phyloP scores from a whole-genome alignment of 1,140 invertebrate genomes.

The Drosophila orosa region DNA sequence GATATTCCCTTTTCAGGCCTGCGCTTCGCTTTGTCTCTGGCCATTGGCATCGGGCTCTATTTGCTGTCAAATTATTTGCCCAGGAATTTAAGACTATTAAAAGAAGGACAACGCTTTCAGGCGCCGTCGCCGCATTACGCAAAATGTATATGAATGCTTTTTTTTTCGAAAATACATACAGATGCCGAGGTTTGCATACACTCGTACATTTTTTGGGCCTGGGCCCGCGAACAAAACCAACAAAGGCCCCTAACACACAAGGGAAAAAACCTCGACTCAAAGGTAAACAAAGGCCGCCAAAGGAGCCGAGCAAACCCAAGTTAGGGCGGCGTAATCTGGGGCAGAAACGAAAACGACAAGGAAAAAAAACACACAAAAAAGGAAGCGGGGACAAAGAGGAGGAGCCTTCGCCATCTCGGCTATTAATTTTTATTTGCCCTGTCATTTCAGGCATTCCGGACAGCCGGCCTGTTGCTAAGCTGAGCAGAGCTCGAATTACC shows the following conservation, averaged over 20 bases:
- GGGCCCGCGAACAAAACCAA: slow-evolving; percentile 74
- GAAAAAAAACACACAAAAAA: neutral
- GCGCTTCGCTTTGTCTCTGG: slow-evolving; percentile 25
- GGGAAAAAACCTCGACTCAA: slow-evolving; percentile 56
- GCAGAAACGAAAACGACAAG: neutral
- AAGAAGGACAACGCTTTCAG: slow-evolving; percentile 56
- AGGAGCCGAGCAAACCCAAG: slow-evolving; percentile 49
- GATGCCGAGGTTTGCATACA: slow-evolving; percentile 31
- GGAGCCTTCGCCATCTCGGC: slow-evolving; percentile 41
- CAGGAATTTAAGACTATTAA: slow-evolving; percentile 75
- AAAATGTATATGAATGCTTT: slow-evolving; percentile 44
- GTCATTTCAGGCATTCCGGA: slow-evolving; percentile 71
- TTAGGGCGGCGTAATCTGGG: slow-evolving; percentile 42
- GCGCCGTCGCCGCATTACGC: slow-evolving; percentile 66
- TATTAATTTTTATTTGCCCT: slow-evolving; percentile 78
- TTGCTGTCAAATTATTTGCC: slow-evolving; percentile 75
- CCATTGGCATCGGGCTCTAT: slow-evolving; percentile 53
- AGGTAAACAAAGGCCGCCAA: slow-evolving; percentile 76
- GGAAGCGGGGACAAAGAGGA: neutral
- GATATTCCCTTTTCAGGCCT: neutral
- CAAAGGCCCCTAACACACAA: slow-evolving; percentile 54
- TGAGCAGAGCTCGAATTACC: slow-evolving; percentile 60
- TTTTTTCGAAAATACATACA: slow-evolving; percentile 42
- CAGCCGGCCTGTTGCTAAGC: slow-evolving; percentile 62
- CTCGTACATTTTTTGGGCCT: slow-evolving; percentile 8